phyloP scores from a whole-genome alignment of 2,888 invertebrate genomes.

The Leptothorax acervorum region DNA sequence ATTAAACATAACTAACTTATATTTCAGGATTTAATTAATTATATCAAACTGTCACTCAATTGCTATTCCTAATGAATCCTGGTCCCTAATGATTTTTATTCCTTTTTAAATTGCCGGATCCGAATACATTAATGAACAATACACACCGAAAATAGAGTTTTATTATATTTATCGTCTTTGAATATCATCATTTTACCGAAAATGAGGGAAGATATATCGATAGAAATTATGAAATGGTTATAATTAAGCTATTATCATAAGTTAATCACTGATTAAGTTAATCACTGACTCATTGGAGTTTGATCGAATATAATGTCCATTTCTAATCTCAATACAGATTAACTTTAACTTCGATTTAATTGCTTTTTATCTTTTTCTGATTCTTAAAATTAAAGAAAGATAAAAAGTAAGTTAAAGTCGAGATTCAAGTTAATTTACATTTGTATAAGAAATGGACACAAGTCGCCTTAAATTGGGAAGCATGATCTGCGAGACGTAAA shows the following conservation, averaged over 20 bases:
- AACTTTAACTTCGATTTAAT: no score
- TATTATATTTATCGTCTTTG: neutral
- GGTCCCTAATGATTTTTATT: neutral
- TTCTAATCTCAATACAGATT: no score
- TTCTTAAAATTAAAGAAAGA: no score
- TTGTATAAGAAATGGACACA: no score
- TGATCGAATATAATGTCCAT: neutral
- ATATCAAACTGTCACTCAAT: neutral
- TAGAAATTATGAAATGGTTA: neutral
- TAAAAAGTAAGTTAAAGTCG: no score
- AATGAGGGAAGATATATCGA: neutral
- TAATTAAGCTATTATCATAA: neutral
- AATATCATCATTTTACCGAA: neutral
- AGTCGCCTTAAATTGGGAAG: neutral
- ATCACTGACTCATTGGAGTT: neutral
- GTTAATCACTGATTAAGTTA: neutral
- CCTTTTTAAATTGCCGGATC: neutral
- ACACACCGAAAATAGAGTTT: neutral
- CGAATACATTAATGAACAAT: neutral
- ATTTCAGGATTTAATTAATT: neutral
- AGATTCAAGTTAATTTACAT: no score
- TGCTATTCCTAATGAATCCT: neutral
- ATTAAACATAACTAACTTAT: slow-evolving; percentile 21
- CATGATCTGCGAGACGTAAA: neutral
- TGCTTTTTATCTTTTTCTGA: no score